Evolutionary conservation across 1,140 invertebrate genomes (phyloP), one percentile per base, ranked within the genome.

Genomic region (Drosophila kepulauana): DNA sequence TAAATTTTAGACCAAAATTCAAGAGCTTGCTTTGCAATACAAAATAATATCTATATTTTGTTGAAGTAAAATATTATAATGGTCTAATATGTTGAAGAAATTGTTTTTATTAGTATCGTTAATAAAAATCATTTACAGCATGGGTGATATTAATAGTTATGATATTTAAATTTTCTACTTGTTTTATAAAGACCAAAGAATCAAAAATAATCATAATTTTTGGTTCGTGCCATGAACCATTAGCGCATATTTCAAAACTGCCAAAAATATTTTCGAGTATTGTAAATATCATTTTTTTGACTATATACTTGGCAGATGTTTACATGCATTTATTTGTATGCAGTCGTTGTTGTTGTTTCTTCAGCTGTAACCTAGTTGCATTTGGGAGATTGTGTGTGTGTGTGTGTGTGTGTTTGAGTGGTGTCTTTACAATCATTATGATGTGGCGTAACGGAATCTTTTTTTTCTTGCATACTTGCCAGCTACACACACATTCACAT

Each of bases 401-500:
- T 16, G 15, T 16, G 15, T 16, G n/a, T 38, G 51, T 13, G n/a
- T 38, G 52, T 16, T 41, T 15, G 35, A 49, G 52, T 54, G n/a
- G 51, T 57, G 58, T 65, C 65, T 57, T 28, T 58, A 54, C 51
- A 62, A 33, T 54, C 28, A 41, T 57, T 75, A 70, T 69, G 72
- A 75, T 75, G 72, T 70, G 58, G 72, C 72, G 72, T 75, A 75
- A 75, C 72, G 72, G 66, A 75, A 75, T 75, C 61, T 70, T 57
- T 74, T 74, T 49, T 16, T 43, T 69, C 65, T 76, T 33, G 77
- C 46, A 54, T 69, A 51, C 25, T 78, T 76, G 68, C 56, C 80
- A 82, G 75, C 58, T 64, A 64, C 64, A 72, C 76, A 30, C 57
- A 66, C 54, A 38, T 72, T 63, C 30, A 57, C 8, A 63, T 15